These are phyloP conservation scores for Graphium colonna DNA, from an alignment of 2,888 invertebrate genomes.

Conservation along the genomic window DNA sequence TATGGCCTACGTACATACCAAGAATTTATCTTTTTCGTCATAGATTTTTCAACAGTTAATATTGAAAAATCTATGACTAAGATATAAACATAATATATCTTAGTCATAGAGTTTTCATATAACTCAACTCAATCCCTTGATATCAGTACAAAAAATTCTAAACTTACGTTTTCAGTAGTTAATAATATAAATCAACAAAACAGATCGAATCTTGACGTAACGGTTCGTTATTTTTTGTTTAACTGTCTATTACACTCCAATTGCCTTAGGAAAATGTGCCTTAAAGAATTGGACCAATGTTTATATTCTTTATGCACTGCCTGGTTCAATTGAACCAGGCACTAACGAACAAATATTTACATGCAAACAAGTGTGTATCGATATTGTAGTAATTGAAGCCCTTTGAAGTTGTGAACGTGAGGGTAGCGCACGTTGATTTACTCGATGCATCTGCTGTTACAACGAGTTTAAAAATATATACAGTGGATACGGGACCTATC, in stretches of 20 bases:
- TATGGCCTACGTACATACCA: too few relatives aligned
- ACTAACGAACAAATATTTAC: conserved; percentile 35
- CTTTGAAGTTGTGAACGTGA: conserved; percentile 12
- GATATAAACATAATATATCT: too few relatives aligned
- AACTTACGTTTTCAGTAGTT: too few relatives aligned
- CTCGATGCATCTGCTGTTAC: neutral
- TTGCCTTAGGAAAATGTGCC: neutral
- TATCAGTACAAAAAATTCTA: too few relatives aligned
- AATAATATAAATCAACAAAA: neutral
- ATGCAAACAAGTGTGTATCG: conserved; percentile 9
- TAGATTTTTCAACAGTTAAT: too few relatives aligned
- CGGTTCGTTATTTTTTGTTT: neutral
- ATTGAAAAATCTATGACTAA: too few relatives aligned
- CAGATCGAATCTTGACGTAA: neutral
- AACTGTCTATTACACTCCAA: neutral
- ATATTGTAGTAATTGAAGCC: conserved; percentile 1
- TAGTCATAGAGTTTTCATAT: too few relatives aligned
- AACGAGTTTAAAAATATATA: neutral
- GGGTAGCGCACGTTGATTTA: neutral
- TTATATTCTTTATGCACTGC: neutral
- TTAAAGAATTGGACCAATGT: neutral
- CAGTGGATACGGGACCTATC: too few relatives aligned
- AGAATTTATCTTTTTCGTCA: too few relatives aligned
- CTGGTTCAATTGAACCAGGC: conserved; percentile 7
- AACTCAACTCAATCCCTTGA: too few relatives aligned